Conservation (phyloP, 2,888 invertebrate genomes). For the Patella ulyssiponensis region DNA sequence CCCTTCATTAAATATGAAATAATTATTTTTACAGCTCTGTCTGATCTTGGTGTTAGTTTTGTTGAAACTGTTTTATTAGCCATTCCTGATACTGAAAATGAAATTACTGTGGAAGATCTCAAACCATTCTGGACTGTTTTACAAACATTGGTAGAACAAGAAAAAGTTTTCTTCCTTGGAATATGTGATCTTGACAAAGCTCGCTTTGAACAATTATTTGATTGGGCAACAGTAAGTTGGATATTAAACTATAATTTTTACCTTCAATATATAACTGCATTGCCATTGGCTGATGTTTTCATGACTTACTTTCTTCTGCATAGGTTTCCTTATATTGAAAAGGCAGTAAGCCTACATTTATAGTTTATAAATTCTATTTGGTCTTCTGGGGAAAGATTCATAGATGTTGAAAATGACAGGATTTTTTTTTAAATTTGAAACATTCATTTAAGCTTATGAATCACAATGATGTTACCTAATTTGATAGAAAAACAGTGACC, state of each 20-base stretch:
- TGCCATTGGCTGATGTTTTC: no score
- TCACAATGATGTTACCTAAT: no score
- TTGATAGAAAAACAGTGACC: no score
- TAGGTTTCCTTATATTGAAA: no score
- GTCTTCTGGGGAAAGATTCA: no score
- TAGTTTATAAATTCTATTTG: no score
- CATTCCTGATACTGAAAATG: slow-evolving; percentile 49
- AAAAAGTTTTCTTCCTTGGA: slow-evolving; percentile 83
- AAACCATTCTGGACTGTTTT: slow-evolving; percentile 84
- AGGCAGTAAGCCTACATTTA: no score
- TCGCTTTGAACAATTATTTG: slow-evolving; percentile 83
- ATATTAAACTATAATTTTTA: not conserved
- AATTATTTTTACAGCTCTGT: slow-evolving; percentile 74
- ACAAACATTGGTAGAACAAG: slow-evolving; percentile 80
- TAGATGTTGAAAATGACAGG: no score
- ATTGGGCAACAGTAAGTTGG: slow-evolving; percentile 78
- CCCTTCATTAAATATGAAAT: not conserved
- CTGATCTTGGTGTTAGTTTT: slow-evolving; percentile 79
- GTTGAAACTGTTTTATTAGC: slow-evolving; percentile 89
- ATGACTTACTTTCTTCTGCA: no score
- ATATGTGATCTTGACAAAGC: slow-evolving; percentile 91
- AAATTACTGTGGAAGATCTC: slow-evolving; percentile 76
- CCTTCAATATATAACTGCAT: no score
- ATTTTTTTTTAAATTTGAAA: no score
- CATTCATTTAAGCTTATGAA: no score